Evolutionary conservation across 2,113 vertebrate genomes (phyloP).

Genomic region (Eupsittula cactorum): DNA sequence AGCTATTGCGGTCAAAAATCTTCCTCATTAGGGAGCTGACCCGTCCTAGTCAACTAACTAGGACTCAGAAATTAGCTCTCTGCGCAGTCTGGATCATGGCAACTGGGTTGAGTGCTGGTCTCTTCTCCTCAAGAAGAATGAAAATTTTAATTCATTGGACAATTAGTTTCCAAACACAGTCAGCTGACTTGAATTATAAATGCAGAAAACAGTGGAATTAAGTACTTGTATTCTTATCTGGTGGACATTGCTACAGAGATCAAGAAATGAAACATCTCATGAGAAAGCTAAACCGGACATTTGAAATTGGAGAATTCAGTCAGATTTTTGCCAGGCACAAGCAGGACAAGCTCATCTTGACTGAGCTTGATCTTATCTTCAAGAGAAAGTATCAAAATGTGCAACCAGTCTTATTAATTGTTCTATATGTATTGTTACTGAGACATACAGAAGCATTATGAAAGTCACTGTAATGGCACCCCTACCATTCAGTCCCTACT

Average conservation of each 20-base stretch:
- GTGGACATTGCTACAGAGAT: not conserved
- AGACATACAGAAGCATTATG: not conserved
- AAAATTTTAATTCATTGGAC: not conserved
- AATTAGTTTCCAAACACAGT: not conserved
- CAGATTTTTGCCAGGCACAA: not conserved
- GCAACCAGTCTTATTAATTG: not conserved
- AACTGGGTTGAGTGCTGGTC: not conserved
- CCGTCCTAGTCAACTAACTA: not conserved
- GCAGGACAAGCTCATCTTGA: not conserved
- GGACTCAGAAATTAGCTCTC: not conserved
- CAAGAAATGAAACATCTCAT: not conserved
- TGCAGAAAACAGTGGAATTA: not conserved
- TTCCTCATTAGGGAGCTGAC: not conserved
- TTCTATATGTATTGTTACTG: accelerated
- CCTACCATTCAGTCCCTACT: not conserved
- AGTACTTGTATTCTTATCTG: not conserved
- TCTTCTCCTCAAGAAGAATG: not conserved
- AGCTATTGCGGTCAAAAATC: not conserved
- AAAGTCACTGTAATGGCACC: not conserved
- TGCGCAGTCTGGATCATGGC: not conserved
- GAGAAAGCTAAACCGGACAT: not conserved
- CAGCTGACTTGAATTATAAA: not conserved
- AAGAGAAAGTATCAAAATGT: not conserved
- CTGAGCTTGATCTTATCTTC: not conserved
- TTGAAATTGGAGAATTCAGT: not conserved